A percentile compares a stretch with the other conserved stretches of the same genome.
Conservation (phyloP, 1,140 invertebrate species). For the Lineus longissimus region DNA sequence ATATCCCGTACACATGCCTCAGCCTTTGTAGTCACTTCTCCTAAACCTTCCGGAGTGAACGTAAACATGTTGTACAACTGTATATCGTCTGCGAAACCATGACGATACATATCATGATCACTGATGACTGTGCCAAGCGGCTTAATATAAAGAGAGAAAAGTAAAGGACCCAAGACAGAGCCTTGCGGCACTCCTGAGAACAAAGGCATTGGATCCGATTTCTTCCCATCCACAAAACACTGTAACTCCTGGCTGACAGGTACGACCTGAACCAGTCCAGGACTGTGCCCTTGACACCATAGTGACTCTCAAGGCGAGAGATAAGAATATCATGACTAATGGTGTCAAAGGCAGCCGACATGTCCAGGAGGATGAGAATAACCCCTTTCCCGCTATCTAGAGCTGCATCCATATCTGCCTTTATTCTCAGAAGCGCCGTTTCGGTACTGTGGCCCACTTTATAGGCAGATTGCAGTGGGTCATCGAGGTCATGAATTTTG, state of each 20-base stretch:
- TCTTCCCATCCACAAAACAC: not conserved
- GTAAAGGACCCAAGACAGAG: constrained; percentile 3
- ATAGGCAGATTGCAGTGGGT: too few species aligned
- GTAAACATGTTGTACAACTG: not conserved
- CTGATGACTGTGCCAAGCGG: not conserved
- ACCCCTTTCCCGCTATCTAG: not conserved
- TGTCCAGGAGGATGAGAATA: not conserved
- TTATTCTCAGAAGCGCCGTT: too few species aligned
- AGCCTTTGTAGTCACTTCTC: too few species aligned
- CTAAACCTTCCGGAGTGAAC: too few species aligned
- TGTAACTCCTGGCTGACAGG: not conserved
- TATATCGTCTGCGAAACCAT: not conserved
- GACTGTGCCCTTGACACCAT: not conserved
- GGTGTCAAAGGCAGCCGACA: constrained; percentile 7
- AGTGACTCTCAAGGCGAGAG: not conserved
- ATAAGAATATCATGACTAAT: constrained; percentile 1
- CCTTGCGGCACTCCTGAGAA: constrained; percentile 1
- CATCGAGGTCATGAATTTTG: too few species aligned
- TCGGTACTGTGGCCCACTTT: too few species aligned
- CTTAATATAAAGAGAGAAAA: not conserved
- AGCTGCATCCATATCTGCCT: too few species aligned
- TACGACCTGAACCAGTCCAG: constrained; percentile 4
- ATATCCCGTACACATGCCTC: too few species aligned
- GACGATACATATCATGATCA: not conserved
- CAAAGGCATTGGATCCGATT: not conserved